Percentiles rank a stretch among this genome's conserved stretches.
Evolutionary conservation across 2,888 invertebrate genomes (phyloP).

Genomic region (Xanthorhoe spadicearia): DNA sequence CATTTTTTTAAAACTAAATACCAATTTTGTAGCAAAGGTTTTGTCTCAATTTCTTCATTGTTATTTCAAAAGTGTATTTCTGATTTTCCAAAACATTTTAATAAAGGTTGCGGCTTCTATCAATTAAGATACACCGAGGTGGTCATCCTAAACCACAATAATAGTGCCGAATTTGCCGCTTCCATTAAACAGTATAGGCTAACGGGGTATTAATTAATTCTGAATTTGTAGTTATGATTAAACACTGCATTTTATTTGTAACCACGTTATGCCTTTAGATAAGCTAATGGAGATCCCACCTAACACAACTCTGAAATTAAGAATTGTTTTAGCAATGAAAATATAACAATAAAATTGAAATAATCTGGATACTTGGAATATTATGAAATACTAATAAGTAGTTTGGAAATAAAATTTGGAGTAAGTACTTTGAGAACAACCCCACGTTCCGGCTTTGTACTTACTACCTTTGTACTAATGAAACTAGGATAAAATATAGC

Average conservation of each 20-base stretch:
- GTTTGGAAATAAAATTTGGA: too few relatives aligned
- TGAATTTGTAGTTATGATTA: conserved; percentile 72
- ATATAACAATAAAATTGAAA: too few relatives aligned
- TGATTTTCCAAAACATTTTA: not conserved
- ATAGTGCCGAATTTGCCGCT: conserved; percentile 71
- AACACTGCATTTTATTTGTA: conserved; percentile 69
- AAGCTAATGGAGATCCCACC: conserved; percentile 29
- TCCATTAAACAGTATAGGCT: conserved; percentile 70
- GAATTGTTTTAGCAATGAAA: not conserved
- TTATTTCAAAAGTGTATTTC: not conserved
- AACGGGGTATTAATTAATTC: conserved; percentile 64
- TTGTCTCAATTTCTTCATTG: too few relatives aligned
- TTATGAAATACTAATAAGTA: too few relatives aligned
- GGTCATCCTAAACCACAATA: conserved; percentile 66
- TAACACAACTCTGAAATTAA: too few relatives aligned
- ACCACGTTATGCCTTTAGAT: conserved; percentile 50
- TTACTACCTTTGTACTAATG: too few relatives aligned
- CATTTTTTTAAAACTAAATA: too few relatives aligned
- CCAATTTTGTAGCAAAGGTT: too few relatives aligned
- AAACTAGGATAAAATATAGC: too few relatives aligned
- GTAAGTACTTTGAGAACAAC: too few relatives aligned
- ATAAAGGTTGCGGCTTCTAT: conserved; percentile 38
- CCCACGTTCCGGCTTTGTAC: too few relatives aligned
- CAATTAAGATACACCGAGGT: conserved; percentile 52
- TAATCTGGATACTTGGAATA: too few relatives aligned